Conservation (phyloP, 2,888 invertebrate genomes). For the Microplitis manilae region DNA sequence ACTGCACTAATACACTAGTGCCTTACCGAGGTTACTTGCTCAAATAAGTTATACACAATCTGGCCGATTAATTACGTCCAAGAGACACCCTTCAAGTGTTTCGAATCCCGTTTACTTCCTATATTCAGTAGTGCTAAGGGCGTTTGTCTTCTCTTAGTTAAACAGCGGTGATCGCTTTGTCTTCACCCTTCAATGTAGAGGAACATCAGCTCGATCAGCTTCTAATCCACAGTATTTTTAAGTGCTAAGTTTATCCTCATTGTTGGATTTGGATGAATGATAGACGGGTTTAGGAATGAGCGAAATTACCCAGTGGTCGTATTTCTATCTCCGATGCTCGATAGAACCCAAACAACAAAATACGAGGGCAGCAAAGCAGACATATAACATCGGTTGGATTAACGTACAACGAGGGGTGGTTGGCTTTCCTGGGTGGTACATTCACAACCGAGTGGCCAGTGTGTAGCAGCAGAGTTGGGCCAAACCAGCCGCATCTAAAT, state of each 20-base stretch:
- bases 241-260: slow-evolving; percentile 24
- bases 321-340: not conserved
- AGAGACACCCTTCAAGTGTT: slow-evolving; percentile 38
- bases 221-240: slow-evolving; percentile 17
- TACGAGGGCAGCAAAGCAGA: slow-evolving; percentile 28
- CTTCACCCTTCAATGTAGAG: no score
- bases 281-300: not conserved
- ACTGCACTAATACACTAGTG: slow-evolving; percentile 18
- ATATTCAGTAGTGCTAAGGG: not conserved
- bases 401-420: slow-evolving; percentile 22
- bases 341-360: slow-evolving; percentile 16
- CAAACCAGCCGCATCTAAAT: slow-evolving; percentile 55
- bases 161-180: no score
- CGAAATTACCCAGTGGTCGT: not conserved
- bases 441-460: slow-evolving; percentile 41
- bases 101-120: slow-evolving; percentile 23
- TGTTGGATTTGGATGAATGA: not conserved
- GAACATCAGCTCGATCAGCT: slow-evolving; percentile 6
- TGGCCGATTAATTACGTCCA: slow-evolving; percentile 44
- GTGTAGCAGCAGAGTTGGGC: slow-evolving; percentile 38
- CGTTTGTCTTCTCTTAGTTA: no score
- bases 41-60: slow-evolving; percentile 10
- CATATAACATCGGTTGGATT: slow-evolving; percentile 35
- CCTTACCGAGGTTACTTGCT: slow-evolving; percentile 1
- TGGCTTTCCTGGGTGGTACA: slow-evolving; percentile 36